phyloP scores from a whole-genome alignment of 2,113 vertebrate genomes.

The Equus przewalskii region DNA sequence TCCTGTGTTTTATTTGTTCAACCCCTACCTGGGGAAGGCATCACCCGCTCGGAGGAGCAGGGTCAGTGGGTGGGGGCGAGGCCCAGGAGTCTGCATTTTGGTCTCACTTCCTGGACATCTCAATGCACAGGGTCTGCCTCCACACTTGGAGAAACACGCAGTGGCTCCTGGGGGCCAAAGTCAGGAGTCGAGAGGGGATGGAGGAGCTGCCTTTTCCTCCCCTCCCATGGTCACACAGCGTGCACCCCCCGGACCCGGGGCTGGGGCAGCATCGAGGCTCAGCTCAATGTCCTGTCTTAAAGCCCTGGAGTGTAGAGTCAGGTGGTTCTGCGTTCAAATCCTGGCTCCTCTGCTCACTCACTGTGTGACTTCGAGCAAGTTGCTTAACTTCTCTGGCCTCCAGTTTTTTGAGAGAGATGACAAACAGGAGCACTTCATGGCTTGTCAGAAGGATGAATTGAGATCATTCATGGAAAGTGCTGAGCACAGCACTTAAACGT shows the following conservation, averaged over 20 bases:
- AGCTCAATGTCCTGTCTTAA: not conserved
- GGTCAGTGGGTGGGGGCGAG: rapidly evolving
- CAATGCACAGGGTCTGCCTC: rapidly evolving
- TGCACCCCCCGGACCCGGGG: rapidly evolving
- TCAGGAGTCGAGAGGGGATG: not conserved
- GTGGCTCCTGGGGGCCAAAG: not conserved
- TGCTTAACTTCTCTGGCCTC: not conserved
- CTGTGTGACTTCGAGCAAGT: not conserved
- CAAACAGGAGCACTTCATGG: not conserved
- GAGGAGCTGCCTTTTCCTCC: too few relatives aligned
- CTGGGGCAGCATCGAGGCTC: rapidly evolving
- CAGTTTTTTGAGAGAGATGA: not conserved
- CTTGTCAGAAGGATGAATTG: not conserved
- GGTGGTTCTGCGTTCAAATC: not conserved
- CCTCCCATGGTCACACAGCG: not conserved
- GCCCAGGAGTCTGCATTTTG: not conserved
- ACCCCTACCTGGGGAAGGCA: not conserved
- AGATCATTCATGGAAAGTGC: rapidly evolving
- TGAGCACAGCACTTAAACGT: rapidly evolving
- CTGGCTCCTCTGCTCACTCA: not conserved
- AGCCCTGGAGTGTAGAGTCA: not conserved
- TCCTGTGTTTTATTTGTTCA: not conserved
- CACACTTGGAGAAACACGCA: not conserved
- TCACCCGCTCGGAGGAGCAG: not conserved
- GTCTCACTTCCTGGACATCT: not conserved